These are phyloP conservation scores for Drosophila peninsularis DNA, from an alignment of 2,888 invertebrate genomes.

Conservation along the genomic window DNA sequence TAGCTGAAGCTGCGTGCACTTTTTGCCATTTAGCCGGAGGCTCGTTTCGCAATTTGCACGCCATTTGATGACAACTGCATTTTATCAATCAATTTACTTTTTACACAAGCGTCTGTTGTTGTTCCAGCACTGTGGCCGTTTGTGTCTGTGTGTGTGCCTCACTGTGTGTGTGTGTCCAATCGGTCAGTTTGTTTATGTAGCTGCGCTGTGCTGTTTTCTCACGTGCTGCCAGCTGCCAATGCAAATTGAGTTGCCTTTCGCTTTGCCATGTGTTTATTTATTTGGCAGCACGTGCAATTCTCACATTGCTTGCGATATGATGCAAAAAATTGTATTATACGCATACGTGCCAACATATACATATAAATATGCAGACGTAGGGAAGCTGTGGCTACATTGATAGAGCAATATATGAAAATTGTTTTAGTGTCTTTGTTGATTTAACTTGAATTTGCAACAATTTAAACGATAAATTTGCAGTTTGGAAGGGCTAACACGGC, in stretches of 20 bases:
- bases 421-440: conserved; percentile 22
- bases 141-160: conserved; percentile 9
- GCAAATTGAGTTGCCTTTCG: conserved; percentile 66
- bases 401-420: neutral
- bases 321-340: conserved; percentile 16
- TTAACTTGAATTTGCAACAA: conserved; percentile 1
- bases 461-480: neutral
- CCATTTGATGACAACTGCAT: conserved; percentile 45
- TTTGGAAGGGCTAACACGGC: conserved; percentile 1
- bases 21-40: conserved; percentile 33
- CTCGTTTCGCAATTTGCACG: conserved; percentile 39
- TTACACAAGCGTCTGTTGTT: conserved; percentile 23
- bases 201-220: conserved; percentile 56
- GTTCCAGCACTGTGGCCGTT: conserved; percentile 25
- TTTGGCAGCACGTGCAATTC: conserved; percentile 61
- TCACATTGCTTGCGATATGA: conserved; percentile 50
- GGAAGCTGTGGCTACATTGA: neutral
- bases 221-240: conserved; percentile 64
- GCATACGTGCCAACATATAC: conserved; percentile 3
- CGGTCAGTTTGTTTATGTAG: conserved; percentile 39
- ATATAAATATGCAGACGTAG: neutral
- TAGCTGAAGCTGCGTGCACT: conserved; percentile 30
- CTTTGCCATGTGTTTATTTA: conserved; percentile 59
- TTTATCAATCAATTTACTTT: conserved; percentile 58
- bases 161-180: conserved; percentile 10